A percentile compares a stretch with the other conserved stretches of the same genome.
Evolutionary conservation across 2,797 vertebrate species (phyloP).

Genomic region (Hipposideros larvatus): DNA sequence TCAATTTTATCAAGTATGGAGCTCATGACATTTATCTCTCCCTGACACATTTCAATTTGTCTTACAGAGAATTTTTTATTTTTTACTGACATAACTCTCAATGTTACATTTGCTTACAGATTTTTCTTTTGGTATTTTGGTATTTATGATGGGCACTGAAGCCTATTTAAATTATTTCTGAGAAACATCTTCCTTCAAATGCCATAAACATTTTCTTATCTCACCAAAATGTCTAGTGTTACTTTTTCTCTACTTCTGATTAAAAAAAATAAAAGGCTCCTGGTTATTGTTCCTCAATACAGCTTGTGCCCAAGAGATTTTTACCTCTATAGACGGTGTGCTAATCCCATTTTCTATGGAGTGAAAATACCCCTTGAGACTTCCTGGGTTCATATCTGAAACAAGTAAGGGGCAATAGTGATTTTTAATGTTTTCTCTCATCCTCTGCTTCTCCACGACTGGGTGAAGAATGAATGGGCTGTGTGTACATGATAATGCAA

Average conservation of each 20-base stretch:
- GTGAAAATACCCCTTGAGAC: not conserved
- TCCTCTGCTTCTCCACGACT: not conserved
- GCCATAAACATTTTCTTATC: slow-evolving; percentile 42
- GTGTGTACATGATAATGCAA: not conserved
- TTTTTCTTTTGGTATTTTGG: slow-evolving; percentile 63
- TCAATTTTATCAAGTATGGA: slow-evolving; percentile 2
- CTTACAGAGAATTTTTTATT: slow-evolving; percentile 57
- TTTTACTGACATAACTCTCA: slow-evolving; percentile 49
- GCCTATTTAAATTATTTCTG: slow-evolving; percentile 66
- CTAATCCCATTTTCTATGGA: not conserved
- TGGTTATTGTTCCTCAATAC: not conserved
- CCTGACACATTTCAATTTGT: slow-evolving; percentile 54
- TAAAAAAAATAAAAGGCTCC: not conserved
- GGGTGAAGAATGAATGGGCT: not conserved
- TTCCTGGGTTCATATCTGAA: not conserved
- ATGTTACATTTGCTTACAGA: slow-evolving; percentile 54
- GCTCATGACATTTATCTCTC: slow-evolving; percentile 26
- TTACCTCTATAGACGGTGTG: not conserved
- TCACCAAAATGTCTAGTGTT: slow-evolving; percentile 12
- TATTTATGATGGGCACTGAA: slow-evolving; percentile 26
- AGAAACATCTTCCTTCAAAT: slow-evolving; percentile 46
- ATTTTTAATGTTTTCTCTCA: not conserved
- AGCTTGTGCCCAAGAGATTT: not conserved
- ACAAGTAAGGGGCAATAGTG: not conserved
- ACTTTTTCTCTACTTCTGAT: slow-evolving; percentile 44